Conservation (phyloP, 1,140 invertebrate genomes). For the Zelostemma sp. region DNA sequence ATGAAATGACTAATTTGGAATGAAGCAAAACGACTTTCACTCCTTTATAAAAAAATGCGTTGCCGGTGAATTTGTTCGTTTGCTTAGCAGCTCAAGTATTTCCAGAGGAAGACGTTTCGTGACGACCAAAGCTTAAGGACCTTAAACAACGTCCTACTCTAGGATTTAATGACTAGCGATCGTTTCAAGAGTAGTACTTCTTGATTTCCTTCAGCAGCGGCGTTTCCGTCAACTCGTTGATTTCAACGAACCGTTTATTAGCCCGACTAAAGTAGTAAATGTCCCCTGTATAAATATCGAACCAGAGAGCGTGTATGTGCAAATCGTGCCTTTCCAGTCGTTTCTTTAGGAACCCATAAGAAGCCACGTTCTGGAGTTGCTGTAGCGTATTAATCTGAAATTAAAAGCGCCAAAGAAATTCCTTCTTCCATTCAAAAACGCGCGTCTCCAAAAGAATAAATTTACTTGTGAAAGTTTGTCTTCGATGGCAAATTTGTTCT, state of each 20-base stretch:
- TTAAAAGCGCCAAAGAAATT: too few species aligned
- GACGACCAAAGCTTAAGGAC: neutral
- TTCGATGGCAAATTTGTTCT: conserved; percentile 88
- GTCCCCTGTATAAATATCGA: conserved; percentile 96
- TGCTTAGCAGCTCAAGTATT: too few species aligned
- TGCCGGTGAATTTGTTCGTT: too few species aligned
- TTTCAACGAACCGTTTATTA: conserved; percentile 85
- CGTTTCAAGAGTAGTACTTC: conserved; percentile 80
- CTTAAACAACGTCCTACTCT: neutral
- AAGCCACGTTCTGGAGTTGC: conserved; percentile 94
- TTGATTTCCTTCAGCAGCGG: conserved; percentile 81
- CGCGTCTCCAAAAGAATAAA: too few species aligned
- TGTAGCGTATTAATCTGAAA: conserved; percentile 91
- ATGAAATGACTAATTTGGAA: too few species aligned
- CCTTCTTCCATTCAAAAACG: too few species aligned
- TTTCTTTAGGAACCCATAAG: conserved; percentile 92
- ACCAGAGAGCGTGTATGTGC: conserved; percentile 95
- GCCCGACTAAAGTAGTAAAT: conserved; percentile 93
- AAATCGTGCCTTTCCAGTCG: conserved; percentile 85
- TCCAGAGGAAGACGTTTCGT: neutral
- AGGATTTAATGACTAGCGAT: too few species aligned
- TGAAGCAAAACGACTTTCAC: conserved; percentile 14
- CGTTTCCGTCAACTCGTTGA: conserved; percentile 85
- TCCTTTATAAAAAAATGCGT: conserved; percentile 21
- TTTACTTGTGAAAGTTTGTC: conserved; percentile 92